Evolutionary conservation across 2,888 invertebrate species (phyloP), one percentile per base, ranked within the genome.

Genomic region (Sthenelais limicola): DNA sequence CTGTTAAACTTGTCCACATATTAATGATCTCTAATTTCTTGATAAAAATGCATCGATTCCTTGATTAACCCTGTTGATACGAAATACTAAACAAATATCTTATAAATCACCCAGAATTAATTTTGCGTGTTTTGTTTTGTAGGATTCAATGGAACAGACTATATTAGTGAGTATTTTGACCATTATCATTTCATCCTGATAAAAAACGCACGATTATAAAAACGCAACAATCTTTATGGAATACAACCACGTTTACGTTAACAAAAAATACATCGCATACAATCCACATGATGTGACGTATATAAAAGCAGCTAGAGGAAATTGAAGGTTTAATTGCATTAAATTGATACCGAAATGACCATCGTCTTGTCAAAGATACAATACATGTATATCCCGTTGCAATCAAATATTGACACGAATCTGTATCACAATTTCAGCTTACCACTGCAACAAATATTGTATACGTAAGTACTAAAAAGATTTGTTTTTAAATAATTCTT

Each of bases 391-490:
- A 56, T 56, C 30, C 30, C 24, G 9, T 5, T 56, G 5, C 18
- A 15, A 18, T 38, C 18, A 48, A 38, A 26, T n/a, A 43, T 12
- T 28, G 47, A 43, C 15, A 18, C 30, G 24, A 47, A 18, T 24
- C 47, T n/a, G 73, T 49, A 35, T 73, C 30, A 68, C 72, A 15
- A 68, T 74, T 77, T 4, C 74, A 80, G 80, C 35, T 30, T 79
- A 79, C 72, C 58, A 72, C 43, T 79, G 80, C 52, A 54, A 68
- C 21, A 68, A 69, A 26, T 77, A 73, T 28, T 80, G 80, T 66
- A 78, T 80, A 28, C 79, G 80, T 80, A 73, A 79, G 80, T 80
- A 52, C 9, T 52, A 24, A 52, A 56, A 30, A 35, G 15, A 9
- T 18, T 28, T 30, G 26, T 26, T 5, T 30, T 5, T 56, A 5